A percentile compares a stretch with the other conserved stretches of the same genome.
phyloP scores from a whole-genome alignment of 2,888 invertebrate species.

The Zelleria hepariella region DNA sequence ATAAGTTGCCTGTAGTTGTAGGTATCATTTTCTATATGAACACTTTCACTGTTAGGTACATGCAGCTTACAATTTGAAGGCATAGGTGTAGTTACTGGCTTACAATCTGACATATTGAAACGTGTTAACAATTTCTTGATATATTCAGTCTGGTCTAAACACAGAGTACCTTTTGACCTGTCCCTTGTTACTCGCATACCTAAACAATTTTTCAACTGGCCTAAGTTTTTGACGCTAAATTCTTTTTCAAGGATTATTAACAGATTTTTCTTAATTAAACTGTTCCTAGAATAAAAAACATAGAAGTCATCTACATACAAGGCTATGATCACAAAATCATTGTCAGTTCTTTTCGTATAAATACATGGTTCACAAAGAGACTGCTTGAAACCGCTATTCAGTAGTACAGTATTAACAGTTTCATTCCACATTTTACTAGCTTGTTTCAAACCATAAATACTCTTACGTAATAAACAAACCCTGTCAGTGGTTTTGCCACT shows the following conservation, averaged over 20 bases:
- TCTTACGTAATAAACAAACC: constrained; percentile 11
- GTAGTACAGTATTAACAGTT: constrained; percentile 8
- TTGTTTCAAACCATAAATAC: constrained; percentile 14
- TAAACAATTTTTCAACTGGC: background rate
- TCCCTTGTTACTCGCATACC: constrained; percentile 4
- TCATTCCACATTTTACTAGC: constrained; percentile 12
- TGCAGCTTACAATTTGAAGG: constrained; percentile 8
- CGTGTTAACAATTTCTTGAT: background rate
- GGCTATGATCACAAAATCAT: constrained; percentile 6
- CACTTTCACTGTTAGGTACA: background rate
- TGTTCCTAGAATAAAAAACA: background rate
- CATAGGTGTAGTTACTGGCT: constrained; percentile 14
- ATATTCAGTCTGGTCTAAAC: constrained; percentile 1
- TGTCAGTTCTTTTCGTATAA: constrained; percentile 5
- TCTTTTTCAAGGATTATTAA: background rate
- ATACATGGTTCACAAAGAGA: constrained; percentile 8
- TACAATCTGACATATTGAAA: constrained; percentile 10
- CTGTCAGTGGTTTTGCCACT: too few relatives aligned
- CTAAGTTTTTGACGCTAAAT: background rate
- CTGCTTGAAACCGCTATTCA: constrained; percentile 5
- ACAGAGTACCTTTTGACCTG: background rate
- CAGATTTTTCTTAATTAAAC: background rate
- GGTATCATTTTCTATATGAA: constrained; percentile 1
- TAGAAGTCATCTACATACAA: constrained; percentile 11
- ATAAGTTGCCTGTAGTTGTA: constrained; percentile 8